A percentile compares a stretch with the other conserved stretches of the same genome.
Evolutionary conservation across 2,113 vertebrate species (phyloP).

Genomic region (Percopsis transmontana): DNA sequence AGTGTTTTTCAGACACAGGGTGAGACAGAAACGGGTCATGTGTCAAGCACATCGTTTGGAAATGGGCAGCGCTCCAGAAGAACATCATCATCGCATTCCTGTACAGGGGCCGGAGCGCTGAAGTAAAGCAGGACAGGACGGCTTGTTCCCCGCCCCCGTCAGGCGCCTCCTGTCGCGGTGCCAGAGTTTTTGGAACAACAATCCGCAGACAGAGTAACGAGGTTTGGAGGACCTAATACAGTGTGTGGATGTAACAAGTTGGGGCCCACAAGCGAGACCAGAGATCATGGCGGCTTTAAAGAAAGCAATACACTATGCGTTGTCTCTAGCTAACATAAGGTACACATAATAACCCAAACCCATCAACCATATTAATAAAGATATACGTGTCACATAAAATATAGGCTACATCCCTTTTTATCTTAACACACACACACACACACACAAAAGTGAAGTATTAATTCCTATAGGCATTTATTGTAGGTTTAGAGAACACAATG

Average conservation of each 20-base stretch:
- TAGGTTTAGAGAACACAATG: not conserved
- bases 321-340: too few relatives aligned
- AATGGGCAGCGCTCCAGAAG: not conserved
- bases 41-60: not conserved
- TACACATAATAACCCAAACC: too few relatives aligned
- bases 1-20: too few relatives aligned
- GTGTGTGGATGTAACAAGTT: conserved; percentile 2
- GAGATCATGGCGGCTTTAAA: too few relatives aligned
- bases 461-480: not conserved
- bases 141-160: conserved; percentile 36
- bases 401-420: too few relatives aligned
- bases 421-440: not conserved
- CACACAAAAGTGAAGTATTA: not conserved
- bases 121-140: conserved; percentile 36
- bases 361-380: too few relatives aligned
- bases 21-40: not conserved
- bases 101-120: conserved; percentile 2
- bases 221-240: conserved; percentile 25
- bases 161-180: conserved; percentile 28
- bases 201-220: conserved; percentile 26
- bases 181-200: conserved; percentile 9
- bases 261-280: too few relatives aligned
- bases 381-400: too few relatives aligned
- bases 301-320: too few relatives aligned
- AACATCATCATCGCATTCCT: not conserved